A percentile compares a stretch with the other conserved stretches of the same genome.
Conservation (phyloP, 2,797 vertebrate genomes). For the Gambusia yucatana region DNA sequence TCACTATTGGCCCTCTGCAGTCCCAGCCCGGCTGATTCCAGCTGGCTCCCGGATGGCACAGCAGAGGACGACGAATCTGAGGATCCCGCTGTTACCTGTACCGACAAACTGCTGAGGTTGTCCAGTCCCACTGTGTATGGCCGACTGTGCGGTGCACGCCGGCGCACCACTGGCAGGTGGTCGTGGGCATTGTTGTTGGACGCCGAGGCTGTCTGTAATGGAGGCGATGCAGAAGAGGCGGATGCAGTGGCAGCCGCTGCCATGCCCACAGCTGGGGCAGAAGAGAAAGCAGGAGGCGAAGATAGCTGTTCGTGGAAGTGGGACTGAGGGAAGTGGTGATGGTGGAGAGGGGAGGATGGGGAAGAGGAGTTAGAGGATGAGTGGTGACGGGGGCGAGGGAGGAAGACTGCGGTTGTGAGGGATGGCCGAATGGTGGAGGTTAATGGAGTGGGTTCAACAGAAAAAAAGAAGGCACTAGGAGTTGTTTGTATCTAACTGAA, state of each 20-base stretch:
- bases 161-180: conserved; percentile 89
- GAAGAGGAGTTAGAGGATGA: conserved; percentile 54
- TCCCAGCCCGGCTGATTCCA: conserved; percentile 70
- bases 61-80: conserved; percentile 30
- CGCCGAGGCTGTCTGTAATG: conserved; percentile 57
- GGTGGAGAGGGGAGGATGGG: conserved; percentile 42
- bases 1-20: conserved; percentile 94
- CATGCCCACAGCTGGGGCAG: conserved; percentile 45
- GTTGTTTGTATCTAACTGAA: not conserved
- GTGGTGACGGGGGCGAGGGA: conserved; percentile 70
- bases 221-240: conserved; percentile 49
- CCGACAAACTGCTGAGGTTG: conserved; percentile 87
- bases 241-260: conserved; percentile 59
- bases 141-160: conserved; percentile 87
- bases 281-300: conserved; percentile 13
- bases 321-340: conserved; percentile 26
- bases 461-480: conserved; percentile 18
- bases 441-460: not conserved
- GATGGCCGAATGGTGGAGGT: conserved; percentile 76
- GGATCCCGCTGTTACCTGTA: conserved; percentile 61
- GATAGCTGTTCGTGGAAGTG: conserved; percentile 36
- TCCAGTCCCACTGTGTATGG: conserved; percentile 90
- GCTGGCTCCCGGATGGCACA: conserved; percentile 30
- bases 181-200: conserved; percentile 81
- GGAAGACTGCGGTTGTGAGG: conserved; percentile 74